Percentiles rank a stretch among this genome's conserved stretches.
Evolutionary conservation across 2,113 vertebrate species (phyloP).

Genomic region (Piliocolobus tephrosceles): DNA sequence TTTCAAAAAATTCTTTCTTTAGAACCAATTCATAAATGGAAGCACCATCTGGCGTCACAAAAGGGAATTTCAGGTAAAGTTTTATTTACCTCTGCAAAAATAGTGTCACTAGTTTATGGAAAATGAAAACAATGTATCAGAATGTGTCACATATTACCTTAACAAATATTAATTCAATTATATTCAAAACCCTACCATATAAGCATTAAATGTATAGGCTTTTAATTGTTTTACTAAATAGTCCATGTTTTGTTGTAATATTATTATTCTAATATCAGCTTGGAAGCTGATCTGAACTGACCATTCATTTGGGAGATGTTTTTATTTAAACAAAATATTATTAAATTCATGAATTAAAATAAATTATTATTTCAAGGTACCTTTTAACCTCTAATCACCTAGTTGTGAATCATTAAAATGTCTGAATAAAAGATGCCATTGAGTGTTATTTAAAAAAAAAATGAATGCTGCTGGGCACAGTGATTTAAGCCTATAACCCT

Average conservation of each 20-base stretch:
- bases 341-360: not conserved
- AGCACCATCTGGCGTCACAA: not conserved
- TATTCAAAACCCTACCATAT: no score
- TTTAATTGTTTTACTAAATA: not conserved
- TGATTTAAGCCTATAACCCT: no score
- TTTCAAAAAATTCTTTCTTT: constrained; percentile 28
- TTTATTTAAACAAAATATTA: constrained; percentile 16
- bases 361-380: not conserved
- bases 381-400: not conserved
- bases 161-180: not conserved
- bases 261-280: not conserved
- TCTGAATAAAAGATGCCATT: not conserved
- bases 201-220: not conserved
- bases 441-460: not conserved
- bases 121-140: not conserved
- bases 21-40: not conserved
- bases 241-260: not conserved
- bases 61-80: constrained; percentile 21
- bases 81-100: constrained; percentile 24
- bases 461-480: not conserved
- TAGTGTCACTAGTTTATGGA: not conserved
- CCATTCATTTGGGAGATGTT: not conserved
- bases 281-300: not conserved
- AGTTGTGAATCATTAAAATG: not conserved
- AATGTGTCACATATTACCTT: not conserved